Evolutionary conservation across 2,888 invertebrate genomes (phyloP), one percentile per base, ranked within the genome.

Genomic region (Heliconius sara): DNA sequence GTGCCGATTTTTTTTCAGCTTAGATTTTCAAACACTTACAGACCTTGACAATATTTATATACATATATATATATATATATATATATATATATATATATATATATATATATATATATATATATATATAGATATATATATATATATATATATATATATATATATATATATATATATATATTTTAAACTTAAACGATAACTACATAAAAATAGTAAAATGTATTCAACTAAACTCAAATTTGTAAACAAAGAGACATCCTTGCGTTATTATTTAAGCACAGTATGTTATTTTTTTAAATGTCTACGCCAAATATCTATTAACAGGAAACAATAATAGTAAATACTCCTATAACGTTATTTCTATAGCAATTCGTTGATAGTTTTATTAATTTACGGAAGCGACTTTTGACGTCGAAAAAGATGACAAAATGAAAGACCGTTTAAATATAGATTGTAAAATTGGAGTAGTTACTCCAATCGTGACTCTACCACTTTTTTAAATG

Each of bases 341-440:
- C 39, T 39, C 0, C 10, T 10, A 30, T 60, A 6, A 16, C 68
- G 73, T 30, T 60, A 30, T 34, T 12, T 34, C 34, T n/a, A n/a
- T 60, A 7, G 9, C 3, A 57, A 25, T 2, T 9, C 16, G 73
- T 73, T 73, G 73, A 73, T 60, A 73, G 73, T 57, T 73, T 73
- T 60, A 73, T 60, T 73, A 73, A 73, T 34, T 25, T 60, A 30
- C 57, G 34, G 73, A n/a, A 57, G 73, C 73, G 73, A 72, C 5
- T n/a, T 30, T 34, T 57, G 19, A 73, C 72, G 57, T 57, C 57
- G 57, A 73, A 57, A 60, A 57, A n/a, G 57, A 72, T 10, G 22
- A 6, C n/a, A 30, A 73, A 73, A 60, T 73, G n/a, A n/a, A 73
- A 73, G n/a, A 73, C 10, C 57, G 57, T 73, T 73, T 60, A 73